phyloP scores from a whole-genome alignment of 2,888 invertebrate species.

The Argyresthia goedartella region DNA sequence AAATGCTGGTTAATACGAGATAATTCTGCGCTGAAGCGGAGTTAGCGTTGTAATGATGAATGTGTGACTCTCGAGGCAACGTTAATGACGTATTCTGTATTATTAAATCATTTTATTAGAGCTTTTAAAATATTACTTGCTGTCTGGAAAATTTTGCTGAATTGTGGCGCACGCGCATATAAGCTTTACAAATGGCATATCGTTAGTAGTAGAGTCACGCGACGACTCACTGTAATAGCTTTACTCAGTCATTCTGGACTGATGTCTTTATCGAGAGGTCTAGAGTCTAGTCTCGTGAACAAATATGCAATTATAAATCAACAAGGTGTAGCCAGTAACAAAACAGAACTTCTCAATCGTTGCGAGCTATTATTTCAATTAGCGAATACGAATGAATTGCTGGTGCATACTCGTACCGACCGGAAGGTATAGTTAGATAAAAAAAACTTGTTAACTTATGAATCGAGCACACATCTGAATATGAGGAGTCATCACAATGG shows the following conservation, averaged over 20 bases:
- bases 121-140: not conserved
- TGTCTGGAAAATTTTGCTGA: not conserved
- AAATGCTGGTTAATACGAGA: no score
- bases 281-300: not conserved
- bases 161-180: not conserved
- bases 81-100: conserved; percentile 8
- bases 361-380: conserved; percentile 9
- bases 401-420: no score
- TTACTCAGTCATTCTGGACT: conserved; percentile 1
- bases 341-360: not conserved
- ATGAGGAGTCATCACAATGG: no score
- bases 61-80: conserved; percentile 1
- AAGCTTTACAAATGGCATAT: not conserved
- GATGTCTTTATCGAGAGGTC: not conserved
- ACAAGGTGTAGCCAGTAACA: no score
- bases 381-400: conserved; percentile 2
- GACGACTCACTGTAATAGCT: not conserved
- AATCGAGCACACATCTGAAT: no score
- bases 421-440: no score
- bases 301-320: not conserved
- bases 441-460: no score
- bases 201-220: not conserved
- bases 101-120: conserved; percentile 8
- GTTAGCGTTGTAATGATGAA: conserved; percentile 5
- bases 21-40: conserved; percentile 3